Percentiles rank a stretch among this genome's conserved stretches.
These are phyloP conservation scores for Drusus annulatus DNA, from an alignment of 1,140 invertebrate genomes.

Conservation along the genomic window DNA sequence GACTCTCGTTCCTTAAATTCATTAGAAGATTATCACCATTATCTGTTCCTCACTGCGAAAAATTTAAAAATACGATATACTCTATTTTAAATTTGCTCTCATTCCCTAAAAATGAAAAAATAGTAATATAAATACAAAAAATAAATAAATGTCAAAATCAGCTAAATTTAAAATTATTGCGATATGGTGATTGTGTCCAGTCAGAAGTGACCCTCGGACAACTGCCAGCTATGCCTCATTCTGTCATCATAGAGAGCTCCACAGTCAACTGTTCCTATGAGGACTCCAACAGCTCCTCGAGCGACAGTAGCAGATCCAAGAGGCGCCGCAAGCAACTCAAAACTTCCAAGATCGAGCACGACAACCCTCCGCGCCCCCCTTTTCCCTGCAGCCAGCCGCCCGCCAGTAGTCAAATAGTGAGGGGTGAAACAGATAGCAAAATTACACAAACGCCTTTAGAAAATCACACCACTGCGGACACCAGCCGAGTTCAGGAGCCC, in stretches of 20 bases:
- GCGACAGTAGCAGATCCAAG: constrained; percentile 60
- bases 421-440: constrained; percentile 12
- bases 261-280: constrained; percentile 47
- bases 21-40: too few species aligned
- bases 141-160: too few species aligned
- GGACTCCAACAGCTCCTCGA: constrained; percentile 53
- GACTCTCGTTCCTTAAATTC: too few species aligned
- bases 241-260: constrained; percentile 55
- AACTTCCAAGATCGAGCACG: constrained; percentile 59
- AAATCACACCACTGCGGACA: constrained; percentile 15
- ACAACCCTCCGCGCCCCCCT: not conserved
- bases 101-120: too few species aligned
- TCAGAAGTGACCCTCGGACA: constrained; percentile 3
- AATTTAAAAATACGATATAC: too few species aligned
- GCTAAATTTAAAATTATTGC: too few species aligned
- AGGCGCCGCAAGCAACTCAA: constrained; percentile 58
- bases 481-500: constrained; percentile 13
- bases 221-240: constrained; percentile 32
- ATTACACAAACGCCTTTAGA: constrained; percentile 11
- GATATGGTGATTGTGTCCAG: too few species aligned
- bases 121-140: too few species aligned
- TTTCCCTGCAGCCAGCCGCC: not conserved
- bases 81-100: too few species aligned
- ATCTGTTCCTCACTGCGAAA: too few species aligned
- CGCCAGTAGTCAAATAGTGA: not conserved